phyloP scores from a whole-genome alignment of 2,797 vertebrate species.

The Gobionotothen gibberifrons region DNA sequence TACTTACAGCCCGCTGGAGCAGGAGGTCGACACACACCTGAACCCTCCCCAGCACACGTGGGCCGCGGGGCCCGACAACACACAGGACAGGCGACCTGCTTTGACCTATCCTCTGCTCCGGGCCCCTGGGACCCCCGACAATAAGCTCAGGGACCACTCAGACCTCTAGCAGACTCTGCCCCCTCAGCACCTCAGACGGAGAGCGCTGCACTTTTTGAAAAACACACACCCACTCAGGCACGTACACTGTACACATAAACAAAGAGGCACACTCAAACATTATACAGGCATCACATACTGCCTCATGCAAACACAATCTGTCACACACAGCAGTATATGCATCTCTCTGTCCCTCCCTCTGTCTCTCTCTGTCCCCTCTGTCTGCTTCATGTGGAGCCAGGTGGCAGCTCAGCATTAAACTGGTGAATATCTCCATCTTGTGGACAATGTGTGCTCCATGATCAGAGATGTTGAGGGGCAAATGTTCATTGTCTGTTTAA shows the following conservation, averaged over 20 bases:
- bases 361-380: slow-evolving; percentile 21
- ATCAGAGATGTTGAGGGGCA: neutral
- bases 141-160: slow-evolving; percentile 77
- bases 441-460: slow-evolving; percentile 70
- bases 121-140: slow-evolving; percentile 67
- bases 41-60: slow-evolving; percentile 70
- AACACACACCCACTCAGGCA: slow-evolving; percentile 52
- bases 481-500: slow-evolving; percentile 32
- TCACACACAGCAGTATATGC: slow-evolving; percentile 68
- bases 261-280: slow-evolving; percentile 67
- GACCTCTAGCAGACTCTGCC: slow-evolving; percentile 68
- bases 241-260: slow-evolving; percentile 62
- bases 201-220: slow-evolving; percentile 45
- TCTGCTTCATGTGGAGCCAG: slow-evolving; percentile 51
- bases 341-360: slow-evolving; percentile 34
- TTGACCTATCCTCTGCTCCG: slow-evolving; percentile 76
- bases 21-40: slow-evolving; percentile 81
- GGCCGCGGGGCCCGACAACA: slow-evolving; percentile 70
- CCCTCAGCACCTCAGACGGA: slow-evolving; percentile 55
- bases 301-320: slow-evolving; percentile 79
- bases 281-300: slow-evolving; percentile 69
- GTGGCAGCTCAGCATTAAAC: slow-evolving; percentile 68
- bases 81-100: slow-evolving; percentile 73
- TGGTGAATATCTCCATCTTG: slow-evolving; percentile 89
- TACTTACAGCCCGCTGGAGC: slow-evolving; percentile 81